These are phyloP conservation scores for Parazoanthus darwini DNA, from an alignment of 92 coral and sea anemone species.

Conservation along the genomic window DNA sequence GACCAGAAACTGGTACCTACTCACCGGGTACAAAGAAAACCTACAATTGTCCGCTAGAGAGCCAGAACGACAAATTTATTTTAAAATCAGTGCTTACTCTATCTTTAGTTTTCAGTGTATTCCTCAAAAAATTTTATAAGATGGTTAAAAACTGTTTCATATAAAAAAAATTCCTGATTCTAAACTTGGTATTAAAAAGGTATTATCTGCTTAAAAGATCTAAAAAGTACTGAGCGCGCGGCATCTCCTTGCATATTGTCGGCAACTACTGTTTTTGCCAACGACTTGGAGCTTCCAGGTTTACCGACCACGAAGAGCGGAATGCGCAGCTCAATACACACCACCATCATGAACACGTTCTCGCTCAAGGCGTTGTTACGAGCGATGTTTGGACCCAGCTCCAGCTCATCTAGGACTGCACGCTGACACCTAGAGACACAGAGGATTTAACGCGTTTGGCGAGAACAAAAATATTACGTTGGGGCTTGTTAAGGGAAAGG, in stretches of 20 bases:
- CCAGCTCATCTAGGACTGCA: constrained; percentile 68
- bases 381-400: constrained; percentile 79
- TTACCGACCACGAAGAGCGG: constrained; percentile 30
- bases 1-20: too few species aligned
- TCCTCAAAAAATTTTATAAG: too few species aligned
- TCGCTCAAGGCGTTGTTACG: constrained; percentile 79
- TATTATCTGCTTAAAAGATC: neutral
- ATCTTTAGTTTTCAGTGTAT: too few species aligned
- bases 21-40: too few species aligned
- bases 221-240: neutral
- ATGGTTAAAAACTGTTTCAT: too few species aligned
- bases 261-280: constrained; percentile 15
- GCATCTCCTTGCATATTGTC: constrained; percentile 23
- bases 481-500: too few species aligned
- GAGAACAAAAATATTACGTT: neutral
- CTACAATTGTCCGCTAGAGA: too few species aligned
- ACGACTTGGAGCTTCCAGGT: constrained; percentile 18
- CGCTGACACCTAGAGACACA: constrained; percentile 62
- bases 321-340: constrained; percentile 82
- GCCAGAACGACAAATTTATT: too few species aligned
- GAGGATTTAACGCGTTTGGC: neutral
- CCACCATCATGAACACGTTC: constrained; percentile 86
- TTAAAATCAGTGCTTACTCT: too few species aligned
- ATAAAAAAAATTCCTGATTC: too few species aligned
- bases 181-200: too few species aligned